Base-by-base conservation (phyloP, 2,888 invertebrate species). In the Macaria notata region DNA sequence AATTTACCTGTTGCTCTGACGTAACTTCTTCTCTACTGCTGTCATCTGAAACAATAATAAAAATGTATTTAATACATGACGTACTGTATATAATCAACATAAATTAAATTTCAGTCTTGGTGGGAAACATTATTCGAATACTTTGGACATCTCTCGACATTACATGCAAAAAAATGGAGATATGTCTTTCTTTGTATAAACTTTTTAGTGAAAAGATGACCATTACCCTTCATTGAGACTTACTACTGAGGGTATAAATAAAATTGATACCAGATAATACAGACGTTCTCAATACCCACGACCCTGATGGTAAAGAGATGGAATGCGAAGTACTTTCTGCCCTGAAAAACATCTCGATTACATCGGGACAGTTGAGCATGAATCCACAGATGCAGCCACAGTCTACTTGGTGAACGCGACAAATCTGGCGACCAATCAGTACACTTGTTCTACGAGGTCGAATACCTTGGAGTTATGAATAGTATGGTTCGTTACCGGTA, bases 1-100 rank as follows among this genome's bases (percentile, higher is more conserved):
- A 81, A 72, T 19, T 1, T 76, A 91, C 92, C 90, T 89, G 88
- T 72, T 88, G 83, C 70, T 91, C 92, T 58, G 88, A 84, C 61
- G 86, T 79, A 59, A 88, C 84, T 69, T 83, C 85, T 72, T 87
- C 81, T 75, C 92, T 81, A 66, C 85, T 86, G 78, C 88, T 89
- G 75, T 89, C 89, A 88, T 89, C 92, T 91, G 89, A 55, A 90
- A 90, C 79, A 82, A 83, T 48, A 38, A 66, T 66, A 4, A 63
- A 69, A 42, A 19, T n/a, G n/a, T 38, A 38, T 47, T 9, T 36
- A 38, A 9, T 9, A 41, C 8, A 41, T 48, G 38, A 6, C 33
- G 4, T 33, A 4, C 4, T 4, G 6, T 33, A 4, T 33, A 36
- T 6, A 36, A 36, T 6, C 33, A 36, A 36, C 19, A 19, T 19